A percentile compares a stretch with the other conserved stretches of the same genome.
phyloP scores from a whole-genome alignment of 1,140 invertebrate species.

The Drosophila pseudoananassae region DNA sequence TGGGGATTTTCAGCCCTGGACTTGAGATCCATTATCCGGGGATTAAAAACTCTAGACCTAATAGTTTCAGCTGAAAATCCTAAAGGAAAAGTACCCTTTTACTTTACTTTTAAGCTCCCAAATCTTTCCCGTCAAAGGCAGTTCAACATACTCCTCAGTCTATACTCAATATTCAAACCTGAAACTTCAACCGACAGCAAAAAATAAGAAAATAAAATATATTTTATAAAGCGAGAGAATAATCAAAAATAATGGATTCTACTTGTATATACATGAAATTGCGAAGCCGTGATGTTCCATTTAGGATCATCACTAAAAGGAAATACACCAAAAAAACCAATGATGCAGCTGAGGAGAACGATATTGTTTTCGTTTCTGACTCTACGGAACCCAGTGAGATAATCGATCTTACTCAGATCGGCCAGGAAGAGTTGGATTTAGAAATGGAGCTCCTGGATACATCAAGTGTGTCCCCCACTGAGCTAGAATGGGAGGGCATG shows the following conservation, averaged over 20 bases:
- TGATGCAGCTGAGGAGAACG: not conserved
- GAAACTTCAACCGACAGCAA: no score
- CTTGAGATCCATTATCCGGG: not conserved
- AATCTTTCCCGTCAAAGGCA: not conserved
- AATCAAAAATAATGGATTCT: not conserved
- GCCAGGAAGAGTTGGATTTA: not conserved
- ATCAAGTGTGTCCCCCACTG: no score
- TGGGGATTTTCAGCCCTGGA: not conserved
- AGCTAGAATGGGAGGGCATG: no score
- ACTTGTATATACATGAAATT: not conserved
- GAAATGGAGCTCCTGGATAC: no score
- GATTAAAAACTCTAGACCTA: not conserved
- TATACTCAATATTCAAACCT: not conserved
- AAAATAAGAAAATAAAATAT: no score
- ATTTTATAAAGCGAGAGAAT: no score
- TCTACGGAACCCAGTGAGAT: not conserved
- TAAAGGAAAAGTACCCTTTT: not conserved
- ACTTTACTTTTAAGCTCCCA: not conserved
- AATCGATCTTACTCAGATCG: not conserved
- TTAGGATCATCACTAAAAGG: not conserved
- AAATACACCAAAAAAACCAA: not conserved
- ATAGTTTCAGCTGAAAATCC: no score
- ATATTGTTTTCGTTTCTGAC: not conserved
- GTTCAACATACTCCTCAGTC: not conserved
- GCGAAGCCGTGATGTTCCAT: not conserved